Evolutionary conservation across 1,140 invertebrate genomes (phyloP), one percentile per base, ranked within the genome.

Genomic region (Daktulosphaira vitifoliae): DNA sequence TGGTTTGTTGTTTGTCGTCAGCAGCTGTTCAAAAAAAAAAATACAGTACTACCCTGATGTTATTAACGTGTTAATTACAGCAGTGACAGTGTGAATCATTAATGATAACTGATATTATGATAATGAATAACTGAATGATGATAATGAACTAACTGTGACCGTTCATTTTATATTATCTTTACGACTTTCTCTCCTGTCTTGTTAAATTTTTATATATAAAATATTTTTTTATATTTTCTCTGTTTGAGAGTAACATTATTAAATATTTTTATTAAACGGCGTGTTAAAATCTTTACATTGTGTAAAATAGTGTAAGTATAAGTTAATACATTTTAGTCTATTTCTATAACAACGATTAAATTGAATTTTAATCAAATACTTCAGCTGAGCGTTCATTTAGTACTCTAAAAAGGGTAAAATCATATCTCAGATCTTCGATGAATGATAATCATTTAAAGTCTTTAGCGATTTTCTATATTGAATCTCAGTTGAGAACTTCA

Each of bases 221-320:
- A 37, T 37, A 7, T 37, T 37, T 7, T 37, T 37, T 37, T 37
- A 37, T 37, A 37, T 37, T 5, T 37, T 37, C 33, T 37, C 33
- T 37, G 33, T 37, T 37, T 37, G 33, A 37, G 13, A 37, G 33
- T n/a, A 37, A 37, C 33, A 37, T 37, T 37, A 37, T 37, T 37
- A 15, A 42, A 18, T 51, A 51, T 51, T 51, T 51, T 26, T 51
- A 51, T 51, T 51, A 18, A 51, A 51, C 25, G 49, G 25, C n/a
- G 15, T 51, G 23, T 51, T 51, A 29, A 51, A 51, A 29, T 51
- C 25, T 16, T 51, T 29, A 51, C n/a, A 51, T n/a, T 51, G 49
- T 51, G 7, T 51, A 11, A 51, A 51, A 51, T 51, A 51, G n/a
- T 51, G 25, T 16, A 51, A 18, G 23, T 51, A 26, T 50, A 16